Conservation (phyloP, 2,888 invertebrate species). For the Eilema caniola region DNA sequence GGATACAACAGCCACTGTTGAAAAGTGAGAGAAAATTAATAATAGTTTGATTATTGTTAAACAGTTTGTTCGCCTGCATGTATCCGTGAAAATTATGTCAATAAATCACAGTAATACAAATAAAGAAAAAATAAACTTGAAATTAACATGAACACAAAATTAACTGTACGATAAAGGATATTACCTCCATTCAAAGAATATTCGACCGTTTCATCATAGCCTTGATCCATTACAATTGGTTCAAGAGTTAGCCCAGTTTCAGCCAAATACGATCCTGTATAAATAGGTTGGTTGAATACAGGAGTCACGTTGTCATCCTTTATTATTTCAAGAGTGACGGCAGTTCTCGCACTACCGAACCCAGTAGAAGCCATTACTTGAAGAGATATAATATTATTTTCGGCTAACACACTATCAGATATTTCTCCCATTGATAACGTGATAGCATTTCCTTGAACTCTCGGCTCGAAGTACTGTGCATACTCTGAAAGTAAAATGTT, state of each 20-base stretch:
- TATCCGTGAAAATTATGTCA: not conserved
- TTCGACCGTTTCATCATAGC: conserved; percentile 66
- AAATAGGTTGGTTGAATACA: conserved; percentile 64
- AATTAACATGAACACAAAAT: too few relatives aligned
- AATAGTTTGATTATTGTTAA: too few relatives aligned
- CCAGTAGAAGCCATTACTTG: conserved; percentile 61
- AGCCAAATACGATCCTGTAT: conserved; percentile 63
- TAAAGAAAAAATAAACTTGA: not conserved
- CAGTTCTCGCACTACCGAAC: conserved; percentile 55
- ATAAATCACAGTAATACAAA: not conserved
- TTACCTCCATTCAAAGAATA: conserved; percentile 69
- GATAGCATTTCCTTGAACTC: conserved; percentile 55
- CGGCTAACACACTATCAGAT: conserved; percentile 55
- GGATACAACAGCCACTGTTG: not conserved
- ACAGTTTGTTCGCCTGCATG: too few relatives aligned
- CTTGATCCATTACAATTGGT: conserved; percentile 64
- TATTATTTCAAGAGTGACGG: conserved; percentile 69
- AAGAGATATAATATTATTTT: conserved; percentile 65
- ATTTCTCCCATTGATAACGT: conserved; percentile 62
- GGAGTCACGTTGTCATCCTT: conserved; percentile 72
- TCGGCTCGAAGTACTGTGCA: conserved; percentile 37
- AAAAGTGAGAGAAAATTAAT: not conserved
- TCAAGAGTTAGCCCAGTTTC: conserved; percentile 59
- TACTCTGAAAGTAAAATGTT: conserved; percentile 57
- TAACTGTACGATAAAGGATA: conserved; percentile 8